Evolutionary conservation across 2,888 invertebrate species (phyloP), one percentile per base, ranked within the genome.

Genomic region (Agrochola lychnidis): DNA sequence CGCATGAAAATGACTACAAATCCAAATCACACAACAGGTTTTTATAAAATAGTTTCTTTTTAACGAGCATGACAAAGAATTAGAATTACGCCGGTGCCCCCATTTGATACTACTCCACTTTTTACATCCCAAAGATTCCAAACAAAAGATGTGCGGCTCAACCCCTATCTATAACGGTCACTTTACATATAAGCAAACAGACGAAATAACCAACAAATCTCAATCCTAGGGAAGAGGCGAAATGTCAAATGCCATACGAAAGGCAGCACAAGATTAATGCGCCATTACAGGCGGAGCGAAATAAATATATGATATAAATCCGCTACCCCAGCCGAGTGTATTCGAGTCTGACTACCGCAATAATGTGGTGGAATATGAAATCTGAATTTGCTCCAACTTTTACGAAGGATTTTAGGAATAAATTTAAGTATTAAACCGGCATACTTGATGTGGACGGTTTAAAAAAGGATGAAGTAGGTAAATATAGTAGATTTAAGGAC

Each of bases 181-280:
- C 79, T 81, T 78, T 62, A 74, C 78, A 78, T 40, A 76, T 70
- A 84, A 77, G 79, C 74, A 87, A 78, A 69, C 83, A 80, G 30
- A 72, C 78, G 53, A 75, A 87, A 87, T 86, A 87, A 86, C 82
- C 83, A 85, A 87, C 86, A 88, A 85, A 84, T 87, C 85, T 83
- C 86, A 85, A 87, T 79, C 76, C 78, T 76, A 42, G 73, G 81
- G 85, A 88, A 88, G 88, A 90, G 87, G 90, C 88, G 76, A 89
- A 90, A 89, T 89, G 92, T 91, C 93, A 91, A 90, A 89, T 86
- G 87, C 90, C 90, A 81, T 89, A 88, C 88, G 89, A 85, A 88
- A 89, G 86, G 87, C 89, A 82, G 77, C 79, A 73, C 83, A 91
- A 92, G 94, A 94, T 93, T 93, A 93, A 94, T 93, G 92, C 84